A percentile compares a stretch with the other conserved stretches of the same genome.
Conservation (phyloP, 2,797 vertebrate genomes). For the Enteromius argenteus region DNA sequence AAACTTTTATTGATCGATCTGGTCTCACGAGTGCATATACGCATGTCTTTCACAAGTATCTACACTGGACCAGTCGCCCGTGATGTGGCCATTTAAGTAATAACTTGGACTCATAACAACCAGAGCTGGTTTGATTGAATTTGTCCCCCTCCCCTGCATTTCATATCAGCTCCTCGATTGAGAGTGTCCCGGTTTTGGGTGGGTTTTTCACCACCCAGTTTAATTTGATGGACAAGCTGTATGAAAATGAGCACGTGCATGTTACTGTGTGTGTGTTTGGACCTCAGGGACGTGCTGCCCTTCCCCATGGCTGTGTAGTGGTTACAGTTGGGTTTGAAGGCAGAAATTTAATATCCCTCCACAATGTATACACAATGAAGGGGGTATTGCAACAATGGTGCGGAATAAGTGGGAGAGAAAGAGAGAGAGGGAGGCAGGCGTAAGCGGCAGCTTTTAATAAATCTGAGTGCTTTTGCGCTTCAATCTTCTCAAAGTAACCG, state of each 20-base stretch:
- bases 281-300: slow-evolving; percentile 75
- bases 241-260: slow-evolving; percentile 76
- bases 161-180: slow-evolving; percentile 48
- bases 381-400: slow-evolving; percentile 77
- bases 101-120: slow-evolving; percentile 74
- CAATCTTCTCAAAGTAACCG: slow-evolving; percentile 71
- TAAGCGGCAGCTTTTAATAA: slow-evolving; percentile 79
- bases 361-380: slow-evolving; percentile 72
- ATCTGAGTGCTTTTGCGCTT: slow-evolving; percentile 82
- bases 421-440: slow-evolving; percentile 44
- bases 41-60: slow-evolving; percentile 14
- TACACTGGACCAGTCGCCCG: neutral
- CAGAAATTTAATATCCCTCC: slow-evolving; percentile 74
- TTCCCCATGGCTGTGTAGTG: slow-evolving; percentile 65
- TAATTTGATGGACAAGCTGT: slow-evolving; percentile 79
- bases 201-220: slow-evolving; percentile 74
- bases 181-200: slow-evolving; percentile 62
- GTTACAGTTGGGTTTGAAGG: slow-evolving; percentile 68
- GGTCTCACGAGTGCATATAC: neutral
- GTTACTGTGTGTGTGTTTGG: slow-evolving; percentile 60
- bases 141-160: slow-evolving; percentile 52
- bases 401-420: slow-evolving; percentile 59
- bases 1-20: slow-evolving; percentile 6
- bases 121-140: slow-evolving; percentile 74
- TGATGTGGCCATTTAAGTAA: slow-evolving; percentile 72